Evolutionary conservation across 1,140 invertebrate species (phyloP).

Genomic region (Adoxophyes honmai): DNA sequence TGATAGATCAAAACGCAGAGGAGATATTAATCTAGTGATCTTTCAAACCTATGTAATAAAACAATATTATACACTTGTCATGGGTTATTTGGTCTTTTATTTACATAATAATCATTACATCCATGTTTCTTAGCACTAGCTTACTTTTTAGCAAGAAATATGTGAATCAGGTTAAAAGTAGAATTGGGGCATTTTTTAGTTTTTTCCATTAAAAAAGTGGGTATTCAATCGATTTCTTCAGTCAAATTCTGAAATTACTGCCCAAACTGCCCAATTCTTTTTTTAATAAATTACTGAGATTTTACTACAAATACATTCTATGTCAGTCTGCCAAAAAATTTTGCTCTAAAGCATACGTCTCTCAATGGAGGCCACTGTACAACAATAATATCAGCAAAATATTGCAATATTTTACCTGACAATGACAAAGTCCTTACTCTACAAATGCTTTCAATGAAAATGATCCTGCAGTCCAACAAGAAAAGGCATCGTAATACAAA

Average conservation of each 20-base stretch:
- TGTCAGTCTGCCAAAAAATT: constrained; percentile 81
- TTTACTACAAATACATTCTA: constrained; percentile 38
- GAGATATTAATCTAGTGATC: constrained; percentile 31
- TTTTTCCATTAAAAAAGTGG: too few species aligned
- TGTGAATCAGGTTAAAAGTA: too few species aligned
- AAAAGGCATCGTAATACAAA: constrained; percentile 83
- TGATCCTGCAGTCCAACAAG: constrained; percentile 84
- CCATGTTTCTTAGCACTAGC: too few species aligned
- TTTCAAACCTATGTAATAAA: constrained; percentile 35
- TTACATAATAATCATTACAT: background rate
- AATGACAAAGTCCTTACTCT: constrained; percentile 93
- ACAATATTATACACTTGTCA: constrained; percentile 32
- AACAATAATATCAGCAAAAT: constrained; percentile 89
- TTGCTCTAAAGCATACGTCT: constrained; percentile 78
- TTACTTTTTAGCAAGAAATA: too few species aligned
- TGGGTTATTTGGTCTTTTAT: background rate
- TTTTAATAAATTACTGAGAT: background rate
- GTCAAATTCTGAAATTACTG: too few species aligned
- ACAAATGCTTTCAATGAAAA: constrained; percentile 97
- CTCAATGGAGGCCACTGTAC: constrained; percentile 92
- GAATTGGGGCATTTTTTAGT: too few species aligned
- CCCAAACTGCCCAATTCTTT: too few species aligned
- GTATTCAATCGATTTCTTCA: too few species aligned
- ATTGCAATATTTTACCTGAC: constrained; percentile 91
- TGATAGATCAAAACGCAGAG: background rate